These are phyloP conservation scores for Stenurella melanura DNA, from an alignment of 2,888 invertebrate species.

Conservation along the genomic window DNA sequence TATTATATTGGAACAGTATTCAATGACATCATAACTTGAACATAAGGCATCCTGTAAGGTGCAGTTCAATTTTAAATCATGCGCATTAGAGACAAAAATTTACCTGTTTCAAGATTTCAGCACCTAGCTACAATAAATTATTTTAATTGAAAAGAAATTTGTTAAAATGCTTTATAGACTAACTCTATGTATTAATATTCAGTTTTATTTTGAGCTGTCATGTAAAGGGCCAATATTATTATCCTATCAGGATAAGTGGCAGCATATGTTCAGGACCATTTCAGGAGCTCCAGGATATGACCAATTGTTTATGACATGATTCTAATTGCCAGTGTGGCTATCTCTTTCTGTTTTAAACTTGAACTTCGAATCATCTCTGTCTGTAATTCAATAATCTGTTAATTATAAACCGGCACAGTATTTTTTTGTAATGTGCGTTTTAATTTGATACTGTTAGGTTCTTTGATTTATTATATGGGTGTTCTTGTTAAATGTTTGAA, in stretches of 20 bases:
- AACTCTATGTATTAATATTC: neutral
- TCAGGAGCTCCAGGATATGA: slow-evolving; percentile 69
- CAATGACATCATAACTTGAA: too few relatives aligned
- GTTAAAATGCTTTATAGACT: too few relatives aligned
- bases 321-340: slow-evolving; percentile 66
- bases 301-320: slow-evolving; percentile 72
- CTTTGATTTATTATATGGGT: slow-evolving; percentile 19
- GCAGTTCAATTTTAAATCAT: too few relatives aligned
- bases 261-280: slow-evolving; percentile 68
- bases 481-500: neutral
- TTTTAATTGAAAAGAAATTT: too few relatives aligned
- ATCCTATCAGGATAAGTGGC: slow-evolving; percentile 54
- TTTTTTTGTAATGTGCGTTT: slow-evolving; percentile 33
- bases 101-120: too few relatives aligned
- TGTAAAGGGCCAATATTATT: slow-evolving; percentile 40
- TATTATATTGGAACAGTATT: too few relatives aligned
- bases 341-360: slow-evolving; percentile 54
- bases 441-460: slow-evolving; percentile 21
- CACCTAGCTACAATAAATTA: too few relatives aligned
- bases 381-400: slow-evolving; percentile 62
- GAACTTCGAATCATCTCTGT: slow-evolving; percentile 52
- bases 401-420: slow-evolving; percentile 45
- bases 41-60: too few relatives aligned
- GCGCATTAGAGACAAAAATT: too few relatives aligned
- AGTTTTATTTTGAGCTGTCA: slow-evolving; percentile 17